Evolutionary conservation across 2,797 vertebrate species (phyloP).

Genomic region (Peromyscus aztecus): DNA sequence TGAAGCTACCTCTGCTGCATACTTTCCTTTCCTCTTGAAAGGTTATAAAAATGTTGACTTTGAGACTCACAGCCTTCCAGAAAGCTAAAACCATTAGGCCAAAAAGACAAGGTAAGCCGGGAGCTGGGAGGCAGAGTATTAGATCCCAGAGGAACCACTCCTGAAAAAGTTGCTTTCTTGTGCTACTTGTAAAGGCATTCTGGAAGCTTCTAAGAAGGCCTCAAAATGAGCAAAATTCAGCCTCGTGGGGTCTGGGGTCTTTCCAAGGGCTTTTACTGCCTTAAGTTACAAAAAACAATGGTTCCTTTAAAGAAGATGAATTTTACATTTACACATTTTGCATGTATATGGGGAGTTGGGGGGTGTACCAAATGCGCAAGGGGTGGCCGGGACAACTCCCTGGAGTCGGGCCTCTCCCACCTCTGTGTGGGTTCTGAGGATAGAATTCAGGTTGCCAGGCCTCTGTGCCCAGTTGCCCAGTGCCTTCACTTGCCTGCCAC

Average conservation of each 20-base stretch:
- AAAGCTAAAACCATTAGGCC: background rate
- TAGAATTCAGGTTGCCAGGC: background rate
- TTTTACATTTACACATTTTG: background rate
- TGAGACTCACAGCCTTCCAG: background rate
- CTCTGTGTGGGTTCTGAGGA: background rate
- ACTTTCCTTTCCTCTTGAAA: background rate
- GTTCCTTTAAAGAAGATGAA: background rate
- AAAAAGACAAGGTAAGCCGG: background rate
- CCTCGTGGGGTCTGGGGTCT: background rate
- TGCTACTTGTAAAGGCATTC: background rate
- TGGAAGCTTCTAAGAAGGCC: constrained; percentile 20
- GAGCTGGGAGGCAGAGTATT: background rate
- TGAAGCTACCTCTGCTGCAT: background rate
- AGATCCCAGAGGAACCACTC: background rate
- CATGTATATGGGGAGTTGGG: too few relatives aligned
- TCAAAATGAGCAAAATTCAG: background rate
- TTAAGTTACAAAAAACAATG: background rate
- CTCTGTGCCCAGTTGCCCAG: background rate
- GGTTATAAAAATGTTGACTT: background rate
- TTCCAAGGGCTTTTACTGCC: background rate
- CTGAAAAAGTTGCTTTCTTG: background rate
- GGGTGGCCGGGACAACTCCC: too few relatives aligned
- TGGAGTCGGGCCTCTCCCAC: background rate
- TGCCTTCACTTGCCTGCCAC: too few relatives aligned
- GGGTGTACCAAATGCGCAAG: background rate